A percentile compares a stretch with the other conserved stretches of the same genome.
Evolutionary conservation across 1,140 invertebrate species (phyloP).

Genomic region (Belonocnema kinseyi): DNA sequence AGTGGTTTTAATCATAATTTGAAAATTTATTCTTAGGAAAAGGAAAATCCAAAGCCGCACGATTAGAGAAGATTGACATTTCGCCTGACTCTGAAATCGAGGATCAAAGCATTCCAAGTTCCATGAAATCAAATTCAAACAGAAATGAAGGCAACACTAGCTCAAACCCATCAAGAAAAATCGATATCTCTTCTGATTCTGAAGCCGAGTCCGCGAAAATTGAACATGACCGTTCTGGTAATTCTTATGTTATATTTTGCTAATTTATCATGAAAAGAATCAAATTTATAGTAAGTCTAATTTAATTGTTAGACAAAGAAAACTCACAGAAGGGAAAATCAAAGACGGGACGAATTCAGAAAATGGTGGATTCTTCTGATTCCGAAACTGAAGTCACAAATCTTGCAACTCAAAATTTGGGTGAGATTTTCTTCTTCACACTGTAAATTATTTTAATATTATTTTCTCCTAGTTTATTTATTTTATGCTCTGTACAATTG

Average conservation of each 20-base stretch:
- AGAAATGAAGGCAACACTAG: not conserved
- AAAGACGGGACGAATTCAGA: constrained; percentile 46
- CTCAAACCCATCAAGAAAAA: not conserved
- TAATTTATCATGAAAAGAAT: not conserved
- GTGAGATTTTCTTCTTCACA: constrained; percentile 34
- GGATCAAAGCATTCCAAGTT: not conserved
- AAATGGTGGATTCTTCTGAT: constrained; percentile 47
- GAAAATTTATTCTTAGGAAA: not conserved
- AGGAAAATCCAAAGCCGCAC: constrained; percentile 20
- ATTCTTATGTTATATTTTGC: not conserved
- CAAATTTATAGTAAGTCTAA: not conserved
- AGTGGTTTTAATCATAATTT: no score
- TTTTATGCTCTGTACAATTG: constrained; percentile 31
- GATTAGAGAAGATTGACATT: constrained; percentile 36
- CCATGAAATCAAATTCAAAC: not conserved
- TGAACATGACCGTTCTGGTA: not conserved
- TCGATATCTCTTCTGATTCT: constrained; percentile 4
- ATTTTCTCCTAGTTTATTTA: not conserved
- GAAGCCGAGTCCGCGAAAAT: not conserved
- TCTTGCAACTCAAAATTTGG: constrained; percentile 3
- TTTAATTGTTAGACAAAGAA: constrained; percentile 9
- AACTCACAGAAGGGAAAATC: constrained; percentile 33
- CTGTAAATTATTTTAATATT: constrained; percentile 7
- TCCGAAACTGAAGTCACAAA: constrained; percentile 48
- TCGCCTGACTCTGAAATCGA: constrained; percentile 58